Percentiles rank a stretch among this genome's conserved stretches.
Evolutionary conservation across 2,797 vertebrate species (phyloP).

Genomic region (Ctenopoma multispine): DNA sequence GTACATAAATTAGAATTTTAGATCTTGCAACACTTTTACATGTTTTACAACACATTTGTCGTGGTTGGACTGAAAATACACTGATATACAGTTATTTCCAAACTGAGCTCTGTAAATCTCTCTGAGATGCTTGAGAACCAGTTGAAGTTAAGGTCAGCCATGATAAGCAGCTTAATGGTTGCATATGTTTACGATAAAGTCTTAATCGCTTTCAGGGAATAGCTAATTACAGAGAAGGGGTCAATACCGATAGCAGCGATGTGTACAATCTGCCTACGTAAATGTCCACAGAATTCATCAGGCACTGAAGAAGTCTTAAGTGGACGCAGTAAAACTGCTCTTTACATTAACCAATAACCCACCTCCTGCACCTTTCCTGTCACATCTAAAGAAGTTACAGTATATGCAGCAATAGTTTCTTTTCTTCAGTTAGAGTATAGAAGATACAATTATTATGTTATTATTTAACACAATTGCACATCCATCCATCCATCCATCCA

Average conservation of each 20-base stretch:
- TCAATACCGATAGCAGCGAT: conserved; percentile 8
- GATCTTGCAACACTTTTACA: too few relatives aligned
- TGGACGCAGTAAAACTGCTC: conserved; percentile 12
- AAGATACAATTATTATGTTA: too few relatives aligned
- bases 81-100: not conserved
- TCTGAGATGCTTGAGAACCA: not conserved
- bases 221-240: conserved; percentile 14
- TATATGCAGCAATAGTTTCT: not conserved
- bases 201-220: conserved; percentile 7
- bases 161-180: conserved; percentile 12
- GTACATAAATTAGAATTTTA: too few relatives aligned
- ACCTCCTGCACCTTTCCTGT: conserved; percentile 15
- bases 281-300: conserved; percentile 36
- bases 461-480: too few relatives aligned
- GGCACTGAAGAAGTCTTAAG: conserved; percentile 23
- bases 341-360: conserved; percentile 57
- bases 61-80: too few relatives aligned
- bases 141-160: conserved; percentile 16
- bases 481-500: too few relatives aligned
- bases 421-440: not conserved
- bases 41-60: too few relatives aligned
- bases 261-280: not conserved
- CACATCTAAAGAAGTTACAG: conserved; percentile 1
- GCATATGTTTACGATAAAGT: conserved; percentile 9
- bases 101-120: not conserved